Evolutionary conservation across 23 tunicate genomes (phyloP).

Genomic region (Aplidium turbinatum): DNA sequence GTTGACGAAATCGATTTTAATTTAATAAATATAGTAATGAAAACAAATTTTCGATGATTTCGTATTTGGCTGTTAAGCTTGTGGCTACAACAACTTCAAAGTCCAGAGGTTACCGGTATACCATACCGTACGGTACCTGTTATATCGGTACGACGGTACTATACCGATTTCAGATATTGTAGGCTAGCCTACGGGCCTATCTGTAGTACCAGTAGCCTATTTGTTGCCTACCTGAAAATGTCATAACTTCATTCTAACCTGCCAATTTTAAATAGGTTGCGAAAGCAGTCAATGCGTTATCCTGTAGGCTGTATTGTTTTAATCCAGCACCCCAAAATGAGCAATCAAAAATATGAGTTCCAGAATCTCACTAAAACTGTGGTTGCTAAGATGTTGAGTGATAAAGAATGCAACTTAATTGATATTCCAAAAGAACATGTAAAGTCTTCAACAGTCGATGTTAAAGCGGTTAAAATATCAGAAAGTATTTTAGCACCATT

Average conservation of each 20-base stretch:
- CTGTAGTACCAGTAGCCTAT: conserved; percentile 8
- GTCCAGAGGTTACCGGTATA: conserved; percentile 8
- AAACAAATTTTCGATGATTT: conserved; percentile 5
- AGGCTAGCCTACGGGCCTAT: conserved; percentile 10
- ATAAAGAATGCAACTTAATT: conserved; percentile 19
- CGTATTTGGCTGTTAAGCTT: conserved; percentile 1
- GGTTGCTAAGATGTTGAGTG: conserved; percentile 30
- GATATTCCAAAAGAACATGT: conserved; percentile 20
- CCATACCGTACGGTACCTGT: conserved; percentile 5
- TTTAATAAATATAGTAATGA: conserved; percentile 3
- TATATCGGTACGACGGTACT: conserved; percentile 8
- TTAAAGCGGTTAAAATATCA: conserved; percentile 5
- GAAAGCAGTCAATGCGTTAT: conserved; percentile 7
- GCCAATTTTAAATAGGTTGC: conserved; percentile 7
- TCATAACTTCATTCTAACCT: conserved; percentile 4
- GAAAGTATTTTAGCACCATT: conserved; percentile 6
- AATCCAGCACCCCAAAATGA: conserved; percentile 8
- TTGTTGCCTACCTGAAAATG: conserved; percentile 3
- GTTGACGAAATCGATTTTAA: neutral
- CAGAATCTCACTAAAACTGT: conserved; percentile 13
- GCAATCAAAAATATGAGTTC: conserved; percentile 6
- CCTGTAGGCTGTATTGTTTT: conserved; percentile 7
- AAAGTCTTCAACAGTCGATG: conserved; percentile 19
- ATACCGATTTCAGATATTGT: neutral
- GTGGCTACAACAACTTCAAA: conserved; percentile 4